Evolutionary conservation across 2,888 invertebrate species (phyloP), one percentile per base, ranked within the genome.

Genomic region (Gibbula magus): DNA sequence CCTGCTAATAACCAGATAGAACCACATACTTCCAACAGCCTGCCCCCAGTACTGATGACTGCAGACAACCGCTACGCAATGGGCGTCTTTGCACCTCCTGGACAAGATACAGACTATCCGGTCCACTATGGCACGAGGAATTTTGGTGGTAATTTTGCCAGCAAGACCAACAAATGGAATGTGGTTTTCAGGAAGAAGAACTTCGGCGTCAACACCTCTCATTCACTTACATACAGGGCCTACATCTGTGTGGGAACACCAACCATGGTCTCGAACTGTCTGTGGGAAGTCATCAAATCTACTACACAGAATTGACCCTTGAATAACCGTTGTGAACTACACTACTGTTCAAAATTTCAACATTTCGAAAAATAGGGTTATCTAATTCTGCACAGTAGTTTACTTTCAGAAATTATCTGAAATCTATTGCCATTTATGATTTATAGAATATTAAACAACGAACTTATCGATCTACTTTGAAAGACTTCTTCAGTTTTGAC

Each of bases 181-280:
- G 83, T 84, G 20, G 85, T 86, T 0, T 85, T 77, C 56, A 77
- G 82, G 45, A 86, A 85, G 54, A 66, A 79, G 35, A 66, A 81
- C 7, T 81, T 80, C 76, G 45, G 76, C 2, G 79, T 45, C 39
- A 79, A 75, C 20, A 70, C 61, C 10, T 67, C 79, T 0, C 77
- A 52, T 13, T 74, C 78, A 10, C 76, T 82, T 53, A 51, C 79
- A 1, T 86, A 86, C 74, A 81, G 52, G 39, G 73, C 81, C 7
- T 86, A 86, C 45, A 66, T 84, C 8, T 86, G 86, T 73, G 81
- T 86, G n/a, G 86, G 86, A 7, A 81, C 77, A 10, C 70, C 81
- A 3, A 45, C 67, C 22, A 80, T 81, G 35, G 86, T 86, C 20
- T 76, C 79, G 13, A 51, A 74, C 39, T 86, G 86, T 66, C 22